A percentile compares a stretch with the other conserved stretches of the same genome.
Evolutionary conservation across 2,888 invertebrate genomes (phyloP).

Genomic region (Dichetophora obliterata): DNA sequence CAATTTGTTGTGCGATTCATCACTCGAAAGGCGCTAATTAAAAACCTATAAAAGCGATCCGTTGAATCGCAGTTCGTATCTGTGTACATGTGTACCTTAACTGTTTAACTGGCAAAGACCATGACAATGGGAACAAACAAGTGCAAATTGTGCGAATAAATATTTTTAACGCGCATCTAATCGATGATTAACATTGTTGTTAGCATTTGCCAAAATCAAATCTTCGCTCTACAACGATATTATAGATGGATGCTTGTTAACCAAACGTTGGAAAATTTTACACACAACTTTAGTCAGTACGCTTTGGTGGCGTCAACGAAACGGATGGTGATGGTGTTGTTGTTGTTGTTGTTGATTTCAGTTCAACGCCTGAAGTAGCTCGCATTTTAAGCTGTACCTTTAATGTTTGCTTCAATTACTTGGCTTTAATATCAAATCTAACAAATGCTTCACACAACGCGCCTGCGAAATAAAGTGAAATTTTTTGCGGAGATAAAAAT

Average conservation of each 20-base stretch:
- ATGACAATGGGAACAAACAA: slow-evolving; percentile 15
- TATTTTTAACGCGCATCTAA: slow-evolving; percentile 26
- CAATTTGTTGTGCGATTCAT: too few relatives aligned
- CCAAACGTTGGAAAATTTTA: slow-evolving; percentile 15
- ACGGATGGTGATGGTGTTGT: background rate
- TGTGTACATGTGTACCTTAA: slow-evolving; percentile 20
- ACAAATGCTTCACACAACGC: slow-evolving; percentile 59
- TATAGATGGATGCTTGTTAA: background rate
- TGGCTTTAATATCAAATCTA: slow-evolving; percentile 35
- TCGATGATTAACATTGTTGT: background rate
- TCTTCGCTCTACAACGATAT: background rate
- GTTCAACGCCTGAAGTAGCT: too few relatives aligned
- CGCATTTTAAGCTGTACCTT: background rate
- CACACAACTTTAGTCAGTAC: background rate
- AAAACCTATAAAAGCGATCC: slow-evolving; percentile 45
- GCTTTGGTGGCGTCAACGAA: background rate
- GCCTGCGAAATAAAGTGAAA: slow-evolving; percentile 59
- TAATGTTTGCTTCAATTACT: background rate
- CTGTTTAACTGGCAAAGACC: slow-evolving; percentile 24
- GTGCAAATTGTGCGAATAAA: slow-evolving; percentile 36
- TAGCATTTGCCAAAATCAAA: background rate
- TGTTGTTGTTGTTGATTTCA: background rate
- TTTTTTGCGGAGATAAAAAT: slow-evolving; percentile 64
- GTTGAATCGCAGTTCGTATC: background rate
- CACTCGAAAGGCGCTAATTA: slow-evolving; percentile 47